Evolutionary conservation across 1,140 invertebrate species (phyloP).

Genomic region (Camponotus vicinus): DNA sequence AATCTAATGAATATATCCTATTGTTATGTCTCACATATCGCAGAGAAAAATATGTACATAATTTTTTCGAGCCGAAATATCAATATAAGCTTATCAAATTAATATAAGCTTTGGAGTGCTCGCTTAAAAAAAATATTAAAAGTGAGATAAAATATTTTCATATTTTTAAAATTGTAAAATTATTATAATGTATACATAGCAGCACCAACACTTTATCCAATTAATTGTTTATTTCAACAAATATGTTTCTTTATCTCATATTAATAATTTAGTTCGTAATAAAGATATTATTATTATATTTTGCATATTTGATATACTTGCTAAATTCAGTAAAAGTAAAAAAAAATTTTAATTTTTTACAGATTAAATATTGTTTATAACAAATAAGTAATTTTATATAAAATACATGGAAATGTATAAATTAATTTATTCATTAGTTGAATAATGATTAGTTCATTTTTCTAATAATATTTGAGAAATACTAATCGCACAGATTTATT

Average conservation of each 20-base stretch:
- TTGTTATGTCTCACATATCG: background rate
- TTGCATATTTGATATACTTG: background rate
- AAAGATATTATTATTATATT: too few species aligned
- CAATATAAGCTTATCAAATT: background rate
- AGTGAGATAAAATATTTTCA: background rate
- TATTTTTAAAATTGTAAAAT: background rate
- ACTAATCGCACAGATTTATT: too few species aligned
- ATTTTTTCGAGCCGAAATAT: background rate
- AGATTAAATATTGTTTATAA: background rate
- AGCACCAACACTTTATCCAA: background rate
- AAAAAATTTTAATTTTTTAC: background rate
- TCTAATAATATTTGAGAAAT: too few species aligned
- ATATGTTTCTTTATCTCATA: background rate
- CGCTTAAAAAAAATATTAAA: conserved; percentile 3
- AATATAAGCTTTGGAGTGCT: background rate
- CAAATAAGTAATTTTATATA: background rate
- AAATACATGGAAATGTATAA: background rate
- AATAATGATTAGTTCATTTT: background rate
- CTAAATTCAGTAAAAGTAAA: background rate
- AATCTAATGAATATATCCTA: conserved; percentile 8
- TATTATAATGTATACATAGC: background rate
- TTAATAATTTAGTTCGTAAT: background rate
- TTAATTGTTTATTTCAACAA: background rate
- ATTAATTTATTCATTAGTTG: background rate
- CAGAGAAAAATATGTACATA: background rate